Evolutionary conservation across 2,888 invertebrate genomes (phyloP), one percentile per base, ranked within the genome.

Genomic region (Strigamia maritima): DNA sequence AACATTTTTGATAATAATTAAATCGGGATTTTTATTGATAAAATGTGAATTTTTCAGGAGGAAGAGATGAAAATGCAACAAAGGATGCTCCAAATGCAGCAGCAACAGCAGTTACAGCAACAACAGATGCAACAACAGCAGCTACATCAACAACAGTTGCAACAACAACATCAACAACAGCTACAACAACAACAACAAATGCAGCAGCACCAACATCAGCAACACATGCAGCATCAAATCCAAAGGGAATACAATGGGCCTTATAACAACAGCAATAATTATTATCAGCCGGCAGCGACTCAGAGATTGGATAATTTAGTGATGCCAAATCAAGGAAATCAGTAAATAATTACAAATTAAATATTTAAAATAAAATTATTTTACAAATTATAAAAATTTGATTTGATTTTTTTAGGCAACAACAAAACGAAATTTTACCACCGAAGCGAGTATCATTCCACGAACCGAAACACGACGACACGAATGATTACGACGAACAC

Each of bases 381-480:
- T 44, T 10, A 14, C n/a, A 31, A 2, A 31, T 31, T 49, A 1
- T 49, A 49, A 49, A 16, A 16, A 19, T 49, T 2, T 49, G 49
- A n/a, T 24, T 65, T 24, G 16, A 8, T 35, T 26, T n/a, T 22
- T 22, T 49, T 16, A 77, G 49, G 12, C 44, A 38, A 28, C 31
- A 24, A 3, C n/a, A 24, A 7, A 35, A 40, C 24, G 79, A 78
- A 22, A 38, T 40, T 3, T 40, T 75, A 14, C 76, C 80, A 19
- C 78, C 86, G 82, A 87, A 87, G 80, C 85, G 85, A 49, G 87
- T 87, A 26, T 86, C 86, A 4, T 87, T 87, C 79, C 83, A 83
- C 82, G 85, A 87, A 81, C 82, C 85, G 24, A 84, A 85, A 80
- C 82, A 85, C 79, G 85, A 82, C 28, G 79, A 38, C 14, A 16